A percentile compares a stretch with the other conserved stretches of the same genome.
Evolutionary conservation across 2,797 vertebrate species (phyloP).

Genomic region (Rhodeus uyekii): DNA sequence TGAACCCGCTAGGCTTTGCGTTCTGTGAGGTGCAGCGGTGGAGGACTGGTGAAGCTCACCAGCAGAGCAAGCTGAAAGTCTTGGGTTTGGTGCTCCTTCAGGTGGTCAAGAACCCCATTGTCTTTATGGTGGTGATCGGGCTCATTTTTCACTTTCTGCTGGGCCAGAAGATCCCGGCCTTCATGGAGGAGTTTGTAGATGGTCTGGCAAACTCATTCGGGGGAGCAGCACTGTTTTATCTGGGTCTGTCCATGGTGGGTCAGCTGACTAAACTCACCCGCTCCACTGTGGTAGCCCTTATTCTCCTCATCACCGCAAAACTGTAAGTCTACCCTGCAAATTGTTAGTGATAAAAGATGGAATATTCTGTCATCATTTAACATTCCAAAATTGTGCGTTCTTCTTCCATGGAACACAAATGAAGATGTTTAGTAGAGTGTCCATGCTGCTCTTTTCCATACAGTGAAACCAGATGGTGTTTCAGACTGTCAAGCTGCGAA

Average conservation of each 20-base stretch:
- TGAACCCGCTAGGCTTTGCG: conserved; percentile 84
- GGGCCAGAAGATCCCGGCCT: conserved; percentile 84
- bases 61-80: conserved; percentile 84
- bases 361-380: not conserved
- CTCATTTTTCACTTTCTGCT: conserved; percentile 90
- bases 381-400: not conserved
- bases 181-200: conserved; percentile 91
- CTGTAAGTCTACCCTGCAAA: conserved; percentile 82
- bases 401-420: not conserved
- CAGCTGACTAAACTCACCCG: conserved; percentile 89
- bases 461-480: not conserved
- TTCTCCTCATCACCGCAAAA: conserved; percentile 95
- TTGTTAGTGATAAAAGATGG: not conserved
- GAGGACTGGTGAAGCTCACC: conserved; percentile 75
- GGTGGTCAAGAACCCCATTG: conserved; percentile 92
- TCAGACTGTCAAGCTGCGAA: not conserved
- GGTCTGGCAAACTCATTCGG: conserved; percentile 94
- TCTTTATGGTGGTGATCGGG: conserved; percentile 96
- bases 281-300: conserved; percentile 88
- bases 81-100: conserved; percentile 84
- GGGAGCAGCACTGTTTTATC: conserved; percentile 94
- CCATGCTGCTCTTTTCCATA: not conserved
- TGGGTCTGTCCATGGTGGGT: conserved; percentile 96
- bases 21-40: conserved; percentile 90
- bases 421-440: not conserved